Evolutionary conservation across 2,113 vertebrate genomes (phyloP).

Genomic region (Axis porcinus): DNA sequence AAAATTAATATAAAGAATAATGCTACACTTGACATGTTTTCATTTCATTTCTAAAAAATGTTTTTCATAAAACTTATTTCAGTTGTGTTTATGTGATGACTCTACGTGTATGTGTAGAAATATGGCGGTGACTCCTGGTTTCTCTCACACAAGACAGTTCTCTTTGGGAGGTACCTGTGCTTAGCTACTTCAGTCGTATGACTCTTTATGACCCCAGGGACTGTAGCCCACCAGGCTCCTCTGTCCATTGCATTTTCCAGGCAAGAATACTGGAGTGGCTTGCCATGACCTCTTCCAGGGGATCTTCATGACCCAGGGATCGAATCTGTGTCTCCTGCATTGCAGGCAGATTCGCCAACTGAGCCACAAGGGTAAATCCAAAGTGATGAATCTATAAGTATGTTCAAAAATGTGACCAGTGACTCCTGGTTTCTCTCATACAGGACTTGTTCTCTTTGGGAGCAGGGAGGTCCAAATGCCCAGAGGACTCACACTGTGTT

Average conservation of each 20-base stretch:
- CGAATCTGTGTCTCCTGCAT: neutral
- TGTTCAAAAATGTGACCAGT: neutral
- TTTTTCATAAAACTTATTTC: neutral
- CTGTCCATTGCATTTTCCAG: neutral
- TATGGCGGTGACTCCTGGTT: neutral
- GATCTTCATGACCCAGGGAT: neutral
- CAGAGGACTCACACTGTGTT: neutral
- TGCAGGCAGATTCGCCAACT: neutral
- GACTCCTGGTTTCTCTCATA: neutral
- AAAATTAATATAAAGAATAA: neutral
- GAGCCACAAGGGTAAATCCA: neutral
- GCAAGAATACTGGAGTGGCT: neutral
- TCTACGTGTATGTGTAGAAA: neutral
- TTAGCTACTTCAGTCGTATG: accelerated
- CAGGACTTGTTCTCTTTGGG: neutral
- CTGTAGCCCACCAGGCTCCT: neutral
- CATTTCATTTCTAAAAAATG: neutral
- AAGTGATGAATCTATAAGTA: neutral
- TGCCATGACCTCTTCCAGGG: neutral
- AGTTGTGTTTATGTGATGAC: neutral
- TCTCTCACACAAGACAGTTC: neutral
- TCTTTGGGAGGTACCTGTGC: neutral
- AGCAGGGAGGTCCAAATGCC: too few species aligned
- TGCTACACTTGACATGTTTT: neutral
- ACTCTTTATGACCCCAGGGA: neutral